These are phyloP conservation scores for Ennomos erosarius DNA, from an alignment of 2,888 invertebrate species.

Conservation along the genomic window DNA sequence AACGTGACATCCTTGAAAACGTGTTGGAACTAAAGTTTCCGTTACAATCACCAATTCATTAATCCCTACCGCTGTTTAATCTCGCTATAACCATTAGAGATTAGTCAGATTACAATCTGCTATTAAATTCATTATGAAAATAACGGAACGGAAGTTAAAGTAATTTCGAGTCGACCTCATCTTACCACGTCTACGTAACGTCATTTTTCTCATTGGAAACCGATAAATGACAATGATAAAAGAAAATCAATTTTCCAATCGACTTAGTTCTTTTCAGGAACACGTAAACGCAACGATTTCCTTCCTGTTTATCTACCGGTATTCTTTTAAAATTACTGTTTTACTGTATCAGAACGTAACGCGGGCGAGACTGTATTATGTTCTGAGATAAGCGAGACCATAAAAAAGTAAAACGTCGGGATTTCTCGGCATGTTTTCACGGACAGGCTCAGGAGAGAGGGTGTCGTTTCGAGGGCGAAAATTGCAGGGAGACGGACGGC, in stretches of 20 bases:
- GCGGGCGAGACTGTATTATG: constrained; percentile 54
- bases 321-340: constrained; percentile 36
- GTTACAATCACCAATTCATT: constrained; percentile 3
- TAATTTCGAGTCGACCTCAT: no score
- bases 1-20: constrained; percentile 3
- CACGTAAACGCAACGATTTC: constrained; percentile 31
- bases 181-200: not conserved
- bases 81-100: constrained; percentile 7
- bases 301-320: constrained; percentile 33
- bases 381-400: constrained; percentile 60
- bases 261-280: constrained; percentile 28
- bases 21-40: constrained; percentile 7
- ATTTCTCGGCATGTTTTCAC: constrained; percentile 61
- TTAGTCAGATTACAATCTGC: constrained; percentile 4
- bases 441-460: constrained; percentile 58
- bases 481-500: constrained; percentile 62
- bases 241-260: constrained; percentile 33
- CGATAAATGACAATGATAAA: constrained; percentile 32
- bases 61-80: constrained; percentile 8
- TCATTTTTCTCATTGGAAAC: constrained; percentile 5
- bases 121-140: constrained; percentile 10
- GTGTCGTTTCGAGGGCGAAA: constrained; percentile 68
- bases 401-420: constrained; percentile 67
- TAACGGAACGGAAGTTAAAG: not conserved
- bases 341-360: constrained; percentile 50